A percentile compares a stretch with the other conserved stretches of the same genome.
Evolutionary conservation across 2,113 vertebrate species (phyloP).

Genomic region (Oenanthe oenanthe): DNA sequence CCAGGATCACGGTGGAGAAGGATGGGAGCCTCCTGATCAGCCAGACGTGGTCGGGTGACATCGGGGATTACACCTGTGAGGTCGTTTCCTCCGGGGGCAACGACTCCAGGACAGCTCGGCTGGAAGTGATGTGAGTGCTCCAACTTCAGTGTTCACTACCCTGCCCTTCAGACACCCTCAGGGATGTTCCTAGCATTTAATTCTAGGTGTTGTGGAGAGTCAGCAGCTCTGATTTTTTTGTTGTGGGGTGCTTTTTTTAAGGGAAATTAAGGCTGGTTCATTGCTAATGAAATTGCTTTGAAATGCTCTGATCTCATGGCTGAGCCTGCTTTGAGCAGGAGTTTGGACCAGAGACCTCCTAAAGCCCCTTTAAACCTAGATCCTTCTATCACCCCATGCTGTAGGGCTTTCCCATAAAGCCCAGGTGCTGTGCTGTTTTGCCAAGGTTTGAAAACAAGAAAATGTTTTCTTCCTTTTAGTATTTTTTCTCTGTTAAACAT

Average conservation of each 20-base stretch:
- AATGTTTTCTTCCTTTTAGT: background rate
- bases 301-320: background rate
- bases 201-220: background rate
- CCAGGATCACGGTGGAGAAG: conserved; percentile 81
- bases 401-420: background rate
- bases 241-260: background rate
- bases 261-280: background rate
- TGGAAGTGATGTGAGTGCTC: conserved; percentile 94
- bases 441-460: background rate
- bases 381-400: background rate
- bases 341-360: background rate
- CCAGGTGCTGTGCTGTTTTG: background rate
- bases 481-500: background rate
- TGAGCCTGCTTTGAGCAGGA: background rate
- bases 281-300: background rate
- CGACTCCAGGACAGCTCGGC: conserved; percentile 84
- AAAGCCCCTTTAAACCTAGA: background rate
- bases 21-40: conserved; percentile 90
- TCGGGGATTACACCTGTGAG: conserved; percentile 92
- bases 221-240: background rate
- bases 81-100: conserved; percentile 88
- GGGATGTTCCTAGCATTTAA: background rate
- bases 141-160: accelerated
- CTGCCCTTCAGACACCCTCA: background rate
- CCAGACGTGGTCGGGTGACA: conserved; percentile 97